phyloP scores from a whole-genome alignment of 2,797 vertebrate species.

The Sitta carolinensis region DNA sequence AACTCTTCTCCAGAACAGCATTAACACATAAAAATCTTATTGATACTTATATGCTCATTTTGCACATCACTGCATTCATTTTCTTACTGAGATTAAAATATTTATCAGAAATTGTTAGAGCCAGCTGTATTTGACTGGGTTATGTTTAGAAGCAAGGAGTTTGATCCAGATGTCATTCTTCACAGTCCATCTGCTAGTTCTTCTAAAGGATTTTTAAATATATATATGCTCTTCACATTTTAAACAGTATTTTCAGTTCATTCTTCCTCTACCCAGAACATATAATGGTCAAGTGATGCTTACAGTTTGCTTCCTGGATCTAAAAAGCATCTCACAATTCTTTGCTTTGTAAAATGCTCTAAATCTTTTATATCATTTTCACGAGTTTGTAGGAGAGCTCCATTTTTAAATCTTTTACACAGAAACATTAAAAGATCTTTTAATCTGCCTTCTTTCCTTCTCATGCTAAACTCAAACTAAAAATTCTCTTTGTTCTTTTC shows the following conservation, averaged over 20 bases:
- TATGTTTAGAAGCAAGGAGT: conserved; percentile 2
- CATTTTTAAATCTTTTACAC: not conserved
- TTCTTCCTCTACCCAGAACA: not conserved
- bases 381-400: not conserved
- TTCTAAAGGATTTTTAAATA: not conserved
- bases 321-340: not conserved
- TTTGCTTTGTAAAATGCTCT: not conserved
- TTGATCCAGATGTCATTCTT: conserved; percentile 7
- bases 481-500: conserved; percentile 11
- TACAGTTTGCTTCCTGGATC: not conserved
- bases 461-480: not conserved
- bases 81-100: conserved; percentile 13
- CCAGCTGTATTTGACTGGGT: not conserved
- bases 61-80: not conserved
- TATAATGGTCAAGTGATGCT: not conserved
- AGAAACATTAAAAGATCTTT: not conserved
- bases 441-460: not conserved
- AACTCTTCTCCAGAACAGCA: not conserved
- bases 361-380: not conserved
- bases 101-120: conserved; percentile 23
- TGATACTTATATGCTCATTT: not conserved
- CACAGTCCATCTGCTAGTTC: not conserved
- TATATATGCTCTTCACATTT: not conserved
- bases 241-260: not conserved
- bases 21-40: not conserved